phyloP scores from a whole-genome alignment of 2,888 invertebrate genomes.

The Eilema griseolum region DNA sequence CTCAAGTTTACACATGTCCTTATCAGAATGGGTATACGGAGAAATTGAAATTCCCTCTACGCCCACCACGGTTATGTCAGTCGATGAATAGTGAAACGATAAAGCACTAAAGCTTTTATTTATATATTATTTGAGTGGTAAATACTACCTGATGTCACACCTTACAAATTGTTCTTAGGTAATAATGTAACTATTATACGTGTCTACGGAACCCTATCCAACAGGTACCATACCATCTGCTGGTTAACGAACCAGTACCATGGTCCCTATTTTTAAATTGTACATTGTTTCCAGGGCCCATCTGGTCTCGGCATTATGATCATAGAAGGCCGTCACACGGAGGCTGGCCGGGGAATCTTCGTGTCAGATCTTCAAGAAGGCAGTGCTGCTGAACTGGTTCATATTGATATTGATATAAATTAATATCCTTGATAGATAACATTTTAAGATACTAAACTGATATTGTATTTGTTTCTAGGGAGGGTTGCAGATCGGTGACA shows the following conservation, averaged over 20 bases:
- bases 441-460: no score
- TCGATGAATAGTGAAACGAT: not conserved
- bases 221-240: no score
- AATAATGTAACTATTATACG: no score
- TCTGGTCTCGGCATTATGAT: slow-evolving; percentile 97
- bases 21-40: no score
- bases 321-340: slow-evolving; percentile 96
- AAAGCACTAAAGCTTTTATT: not conserved
- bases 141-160: not conserved
- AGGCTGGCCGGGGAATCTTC: slow-evolving; percentile 97
- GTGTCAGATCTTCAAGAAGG: slow-evolving; percentile 97
- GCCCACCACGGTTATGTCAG: not conserved
- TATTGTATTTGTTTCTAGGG: slow-evolving; percentile 86
- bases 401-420: not conserved
- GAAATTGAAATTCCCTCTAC: no score
- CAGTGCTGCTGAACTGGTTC: slow-evolving; percentile 94
- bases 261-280: no score
- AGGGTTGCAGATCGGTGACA: slow-evolving; percentile 98
- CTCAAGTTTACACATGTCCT: no score
- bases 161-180: no score
- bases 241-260: not conserved
- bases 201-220: no score
- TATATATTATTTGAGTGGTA: not conserved
- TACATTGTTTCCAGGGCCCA: slow-evolving; percentile 87
- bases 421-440: no score